Evolutionary conservation across 2,797 vertebrate species (phyloP).

Genomic region (Schizothorax lantsangensis): DNA sequence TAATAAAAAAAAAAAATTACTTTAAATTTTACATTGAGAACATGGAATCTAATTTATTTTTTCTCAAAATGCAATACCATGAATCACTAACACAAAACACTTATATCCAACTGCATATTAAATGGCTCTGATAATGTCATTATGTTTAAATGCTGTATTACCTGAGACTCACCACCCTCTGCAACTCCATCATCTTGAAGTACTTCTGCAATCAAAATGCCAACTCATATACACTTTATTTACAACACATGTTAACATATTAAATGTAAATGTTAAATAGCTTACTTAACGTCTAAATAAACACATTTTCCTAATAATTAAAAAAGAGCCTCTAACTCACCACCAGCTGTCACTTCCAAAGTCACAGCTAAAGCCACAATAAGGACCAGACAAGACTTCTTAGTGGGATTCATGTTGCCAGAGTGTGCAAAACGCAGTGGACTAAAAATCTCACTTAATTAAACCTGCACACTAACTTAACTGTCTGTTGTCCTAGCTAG

Average conservation of each 20-base stretch:
- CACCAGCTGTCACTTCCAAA: slow-evolving; percentile 71
- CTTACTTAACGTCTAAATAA: not conserved
- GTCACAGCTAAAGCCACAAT: slow-evolving; percentile 67
- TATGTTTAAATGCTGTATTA: slow-evolving; percentile 6
- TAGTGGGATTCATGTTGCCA: slow-evolving; percentile 60
- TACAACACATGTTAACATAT: not conserved
- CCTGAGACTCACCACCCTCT: slow-evolving; percentile 52
- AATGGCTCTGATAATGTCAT: not conserved
- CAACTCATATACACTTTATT: not conserved
- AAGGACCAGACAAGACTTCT: slow-evolving; percentile 61
- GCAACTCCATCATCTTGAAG: slow-evolving; percentile 65
- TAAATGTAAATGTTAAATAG: not conserved
- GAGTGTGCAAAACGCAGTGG: slow-evolving; percentile 58
- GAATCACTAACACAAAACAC: not conserved
- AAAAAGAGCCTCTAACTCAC: slow-evolving; percentile 67
- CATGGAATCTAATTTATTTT: not conserved
- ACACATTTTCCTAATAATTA: not conserved
- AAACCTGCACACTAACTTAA: slow-evolving; percentile 64
- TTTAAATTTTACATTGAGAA: not conserved
- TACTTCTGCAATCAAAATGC: slow-evolving; percentile 68
- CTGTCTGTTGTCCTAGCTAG: slow-evolving; percentile 62
- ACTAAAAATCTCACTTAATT: slow-evolving; percentile 67
- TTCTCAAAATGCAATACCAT: not conserved
- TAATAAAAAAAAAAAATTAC: not conserved
- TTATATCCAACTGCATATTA: not conserved